Conservation (phyloP, 1,140 invertebrate genomes). For the Dreissena polymorpha region DNA sequence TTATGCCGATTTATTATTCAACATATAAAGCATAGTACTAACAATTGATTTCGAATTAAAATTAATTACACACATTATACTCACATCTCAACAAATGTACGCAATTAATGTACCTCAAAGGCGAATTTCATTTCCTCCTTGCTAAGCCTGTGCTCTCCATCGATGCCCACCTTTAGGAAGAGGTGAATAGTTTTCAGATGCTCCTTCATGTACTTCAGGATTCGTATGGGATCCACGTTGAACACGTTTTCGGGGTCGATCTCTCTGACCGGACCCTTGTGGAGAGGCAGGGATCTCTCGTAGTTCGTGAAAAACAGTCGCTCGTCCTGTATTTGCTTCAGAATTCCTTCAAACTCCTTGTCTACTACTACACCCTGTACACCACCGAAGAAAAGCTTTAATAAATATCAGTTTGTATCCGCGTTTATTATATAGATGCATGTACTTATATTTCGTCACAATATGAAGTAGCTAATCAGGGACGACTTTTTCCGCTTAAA, state of each 20-base stretch:
- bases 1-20: not conserved
- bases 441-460: too few relatives aligned
- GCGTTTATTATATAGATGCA: too few relatives aligned
- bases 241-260: conserved; percentile 65
- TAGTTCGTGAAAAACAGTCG: conserved; percentile 64
- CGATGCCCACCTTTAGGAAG: conserved; percentile 68
- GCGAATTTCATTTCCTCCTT: conserved; percentile 68
- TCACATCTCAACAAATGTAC: not conserved
- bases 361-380: conserved; percentile 69
- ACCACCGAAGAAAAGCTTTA: not conserved
- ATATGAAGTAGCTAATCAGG: too few relatives aligned
- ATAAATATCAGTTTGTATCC: not conserved
- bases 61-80: not conserved
- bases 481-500: too few relatives aligned
- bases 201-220: conserved; percentile 71
- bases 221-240: conserved; percentile 71
- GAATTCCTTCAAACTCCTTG: conserved; percentile 63
- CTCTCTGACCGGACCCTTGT: conserved; percentile 47
- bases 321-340: conserved; percentile 57
- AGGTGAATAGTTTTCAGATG: conserved; percentile 71
- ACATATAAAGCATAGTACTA: not conserved
- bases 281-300: conserved; percentile 61
- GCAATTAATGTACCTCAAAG: conserved; percentile 69
- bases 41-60: not conserved
- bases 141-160: conserved; percentile 55